Evolutionary conservation across 2,888 invertebrate genomes (phyloP), one percentile per base, ranked within the genome.

Genomic region (Gasteruption jaculator): DNA sequence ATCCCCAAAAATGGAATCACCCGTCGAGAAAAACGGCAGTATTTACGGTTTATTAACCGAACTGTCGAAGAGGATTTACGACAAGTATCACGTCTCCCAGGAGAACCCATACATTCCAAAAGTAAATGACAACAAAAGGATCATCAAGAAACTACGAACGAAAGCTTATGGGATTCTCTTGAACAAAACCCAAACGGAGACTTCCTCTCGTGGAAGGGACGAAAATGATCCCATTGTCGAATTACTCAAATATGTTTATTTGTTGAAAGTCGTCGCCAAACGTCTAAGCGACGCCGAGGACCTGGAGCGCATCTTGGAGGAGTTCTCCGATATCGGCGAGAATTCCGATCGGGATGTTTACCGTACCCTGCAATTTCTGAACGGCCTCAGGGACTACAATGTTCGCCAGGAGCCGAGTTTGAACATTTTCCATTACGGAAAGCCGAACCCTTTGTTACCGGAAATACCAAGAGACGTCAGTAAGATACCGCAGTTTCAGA

Each of bases 161-260:
- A 62, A 46, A 40, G 60, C 65, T 15, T 70, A 61, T 22, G 69
- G 61, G 45, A 65, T 70, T 50, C 49, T 70, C 18, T 45, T 70
- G 11, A 67, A 63, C 7, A 70, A 65, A 45, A 50, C 52, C 7
- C 22, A 45, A n/a, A n/a, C n/a, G n/a, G n/a, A n/a, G n/a, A n/a
- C n/a, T n/a, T n/a, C n/a, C n/a, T n/a, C n/a, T n/a, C n/a, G n/a
- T n/a, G n/a, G n/a, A n/a, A n/a, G n/a, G 1, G 32, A 43, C 11
- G 32, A 42, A 7, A 38, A 52, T 1, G 68, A 70, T 53, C 66
- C 69, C 1, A 38, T 67, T 10, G 38, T 58, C 6, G 65, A 67
- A 33, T 46, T 69, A 39, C 38, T 68, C n/a, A 71, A 71, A 41
- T 47, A 63, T 42, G 43, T 54, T 0, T 70, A 61, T 44, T 51